Conservation (phyloP, 2,797 vertebrate genomes). For the Rhinella marina region DNA sequence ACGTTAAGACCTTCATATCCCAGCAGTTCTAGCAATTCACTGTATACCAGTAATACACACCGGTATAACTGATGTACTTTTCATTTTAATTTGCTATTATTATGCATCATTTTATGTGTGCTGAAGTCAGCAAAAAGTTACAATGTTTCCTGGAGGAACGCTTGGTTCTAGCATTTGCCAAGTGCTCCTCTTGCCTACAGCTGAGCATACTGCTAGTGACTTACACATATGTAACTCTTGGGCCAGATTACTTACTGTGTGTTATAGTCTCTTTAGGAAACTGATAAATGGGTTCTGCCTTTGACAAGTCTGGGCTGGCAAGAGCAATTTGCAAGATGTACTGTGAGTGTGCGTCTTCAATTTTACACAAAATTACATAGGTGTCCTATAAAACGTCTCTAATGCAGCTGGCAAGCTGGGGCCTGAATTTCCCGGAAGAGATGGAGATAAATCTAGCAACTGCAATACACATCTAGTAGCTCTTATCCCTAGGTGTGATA, state of each 20-base stretch:
- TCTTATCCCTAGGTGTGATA: constrained; percentile 33
- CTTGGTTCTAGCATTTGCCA: constrained; percentile 5
- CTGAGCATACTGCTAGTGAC: not conserved
- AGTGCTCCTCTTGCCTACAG: constrained; percentile 8
- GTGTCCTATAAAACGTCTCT: constrained; percentile 52
- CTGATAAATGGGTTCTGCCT: constrained; percentile 39
- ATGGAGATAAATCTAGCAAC: constrained; percentile 45
- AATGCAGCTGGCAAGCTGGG: constrained; percentile 44
- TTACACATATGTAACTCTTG: constrained; percentile 49
- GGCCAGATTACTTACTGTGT: constrained; percentile 43
- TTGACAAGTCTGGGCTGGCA: constrained; percentile 56
- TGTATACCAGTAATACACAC: not conserved
- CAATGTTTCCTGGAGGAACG: constrained; percentile 23
- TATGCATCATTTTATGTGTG: not conserved
- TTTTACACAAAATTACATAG: constrained; percentile 51
- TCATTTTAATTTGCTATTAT: not conserved
- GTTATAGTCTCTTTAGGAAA: constrained; percentile 54
- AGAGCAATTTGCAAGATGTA: constrained; percentile 52
- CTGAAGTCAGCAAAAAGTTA: not conserved
- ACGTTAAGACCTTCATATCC: not conserved
- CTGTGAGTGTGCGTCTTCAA: constrained; percentile 36
- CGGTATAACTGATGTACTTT: not conserved
- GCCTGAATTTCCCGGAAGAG: constrained; percentile 40
- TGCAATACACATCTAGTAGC: constrained; percentile 26
- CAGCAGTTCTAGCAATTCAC: not conserved